Base-by-base conservation (phyloP, 37 sponge, comb jelly and placozoan genomes). In the Theonella swinhoei region DNA sequence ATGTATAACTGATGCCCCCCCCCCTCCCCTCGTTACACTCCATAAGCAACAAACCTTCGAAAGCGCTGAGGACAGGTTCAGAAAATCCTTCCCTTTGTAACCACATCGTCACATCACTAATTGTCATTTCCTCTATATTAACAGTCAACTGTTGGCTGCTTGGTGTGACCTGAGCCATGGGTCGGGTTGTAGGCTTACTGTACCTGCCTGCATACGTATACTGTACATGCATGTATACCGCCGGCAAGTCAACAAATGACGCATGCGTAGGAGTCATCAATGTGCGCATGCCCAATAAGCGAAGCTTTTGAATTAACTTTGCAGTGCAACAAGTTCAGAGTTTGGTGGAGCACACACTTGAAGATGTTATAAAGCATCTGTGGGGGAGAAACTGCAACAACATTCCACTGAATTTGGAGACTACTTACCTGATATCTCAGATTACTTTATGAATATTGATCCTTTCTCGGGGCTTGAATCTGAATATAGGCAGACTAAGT, bases 241-340 rank as follows among this genome's bases (percentile, higher is more conserved):
- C n/a, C n/a, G n/a, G n/a, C n/a, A n/a, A n/a, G n/a, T n/a, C n/a
- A n/a, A n/a, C n/a, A n/a, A n/a, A n/a, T n/a, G n/a, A n/a, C n/a
- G n/a, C n/a, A n/a, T n/a, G n/a, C n/a, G n/a, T n/a, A n/a, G n/a
- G n/a, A n/a, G n/a, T n/a, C n/a, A n/a, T n/a, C n/a, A n/a, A n/a
- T n/a, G n/a, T n/a, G n/a, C n/a, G n/a, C n/a, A n/a, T n/a, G n/a
- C n/a, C n/a, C n/a, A n/a, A n/a, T n/a, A n/a, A n/a, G n/a, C n/a
- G n/a, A n/a, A n/a, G n/a, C n/a, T n/a, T n/a, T n/a, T n/a, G n/a
- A 30, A 34, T 77, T 9, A 33, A 77, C 37, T 77, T 77, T 77
- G 38, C 36, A 4, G 78, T 77, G 3, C 2, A 7, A 19, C 34
- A 60, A 60, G 63, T 62, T 7, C 14, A 77, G n/a, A n/a, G n/a